A percentile compares a stretch with the other conserved stretches of the same genome.
These are phyloP conservation scores for Ecdyonurus torrentis DNA, from an alignment of 2,888 invertebrate species.

Conservation along the genomic window DNA sequence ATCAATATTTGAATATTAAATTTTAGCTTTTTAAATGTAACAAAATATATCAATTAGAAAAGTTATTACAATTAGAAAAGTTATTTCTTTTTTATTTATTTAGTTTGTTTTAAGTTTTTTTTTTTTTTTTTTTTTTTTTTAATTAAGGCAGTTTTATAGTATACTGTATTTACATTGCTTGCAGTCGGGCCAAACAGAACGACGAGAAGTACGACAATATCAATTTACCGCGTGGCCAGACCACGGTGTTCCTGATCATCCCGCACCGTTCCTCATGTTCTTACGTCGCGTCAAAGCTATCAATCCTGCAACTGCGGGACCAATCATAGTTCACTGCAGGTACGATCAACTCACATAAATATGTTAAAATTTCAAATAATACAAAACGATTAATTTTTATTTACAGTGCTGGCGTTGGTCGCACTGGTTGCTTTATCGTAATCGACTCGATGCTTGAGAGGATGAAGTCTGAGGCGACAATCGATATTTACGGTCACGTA, in stretches of 20 bases:
- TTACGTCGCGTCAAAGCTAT: constrained; percentile 35
- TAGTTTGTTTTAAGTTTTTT: not conserved
- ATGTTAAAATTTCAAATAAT: not conserved
- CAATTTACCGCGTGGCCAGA: constrained; percentile 48
- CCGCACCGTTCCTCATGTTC: constrained; percentile 43
- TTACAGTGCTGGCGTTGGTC: constrained; percentile 38
- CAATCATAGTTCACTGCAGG: constrained; percentile 39
- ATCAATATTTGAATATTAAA: not conserved
- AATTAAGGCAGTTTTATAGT: not conserved
- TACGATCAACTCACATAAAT: constrained; percentile 14
- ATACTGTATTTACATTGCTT: not conserved
- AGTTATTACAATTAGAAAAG: not conserved
- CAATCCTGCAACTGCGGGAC: constrained; percentile 37
- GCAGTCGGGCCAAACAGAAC: constrained; percentile 23
- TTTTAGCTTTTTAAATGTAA: not conserved
- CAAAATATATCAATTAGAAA: not conserved
- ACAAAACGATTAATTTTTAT: not conserved
- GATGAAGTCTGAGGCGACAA: constrained; percentile 37
- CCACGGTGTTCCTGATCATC: constrained; percentile 40
- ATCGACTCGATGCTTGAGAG: constrained; percentile 43
- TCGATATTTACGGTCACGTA: constrained; percentile 44
- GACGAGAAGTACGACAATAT: constrained; percentile 37
- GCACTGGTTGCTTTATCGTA: constrained; percentile 41
- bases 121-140: not conserved
- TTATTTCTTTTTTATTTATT: not conserved